Evolutionary conservation across 2,797 vertebrate genomes (phyloP).

Genomic region (Alosa sapidissima): DNA sequence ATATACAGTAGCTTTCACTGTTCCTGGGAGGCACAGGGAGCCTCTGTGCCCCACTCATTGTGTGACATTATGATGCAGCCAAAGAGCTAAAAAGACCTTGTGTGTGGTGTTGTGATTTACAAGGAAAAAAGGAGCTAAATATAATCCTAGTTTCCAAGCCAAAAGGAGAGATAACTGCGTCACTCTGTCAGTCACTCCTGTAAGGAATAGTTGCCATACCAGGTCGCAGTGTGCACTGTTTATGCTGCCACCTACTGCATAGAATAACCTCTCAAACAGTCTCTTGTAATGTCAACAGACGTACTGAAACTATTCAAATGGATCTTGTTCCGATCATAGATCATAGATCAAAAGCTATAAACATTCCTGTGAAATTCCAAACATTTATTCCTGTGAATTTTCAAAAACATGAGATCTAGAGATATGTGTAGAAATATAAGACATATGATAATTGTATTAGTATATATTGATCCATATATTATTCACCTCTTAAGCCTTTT

Average conservation of each 20-base stretch:
- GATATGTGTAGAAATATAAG: not conserved
- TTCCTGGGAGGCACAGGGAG: not conserved
- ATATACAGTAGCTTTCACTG: constrained; percentile 5
- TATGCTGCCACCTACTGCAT: constrained; percentile 67
- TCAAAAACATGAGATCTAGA: not conserved
- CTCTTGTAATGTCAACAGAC: constrained; percentile 25
- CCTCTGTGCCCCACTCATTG: not conserved
- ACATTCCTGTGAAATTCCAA: too few relatives aligned
- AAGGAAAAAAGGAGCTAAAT: constrained; percentile 64
- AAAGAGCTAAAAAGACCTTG: constrained; percentile 14
- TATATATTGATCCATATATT: not conserved
- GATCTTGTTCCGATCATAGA: not conserved
- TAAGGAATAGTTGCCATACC: constrained; percentile 30
- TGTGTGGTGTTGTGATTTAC: constrained; percentile 3
- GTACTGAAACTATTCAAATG: not conserved
- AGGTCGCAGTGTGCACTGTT: not conserved
- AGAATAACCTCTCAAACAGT: constrained; percentile 35
- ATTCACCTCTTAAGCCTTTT: not conserved
- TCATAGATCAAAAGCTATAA: too few relatives aligned
- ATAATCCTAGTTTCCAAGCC: constrained; percentile 75
- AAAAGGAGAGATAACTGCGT: constrained; percentile 73
- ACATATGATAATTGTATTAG: not conserved
- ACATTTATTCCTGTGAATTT: not conserved
- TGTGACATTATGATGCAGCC: not conserved
- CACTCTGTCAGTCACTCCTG: constrained; percentile 62